phyloP scores from a whole-genome alignment of 1,140 invertebrate genomes.

The Bombus haemorrhoidalis region DNA sequence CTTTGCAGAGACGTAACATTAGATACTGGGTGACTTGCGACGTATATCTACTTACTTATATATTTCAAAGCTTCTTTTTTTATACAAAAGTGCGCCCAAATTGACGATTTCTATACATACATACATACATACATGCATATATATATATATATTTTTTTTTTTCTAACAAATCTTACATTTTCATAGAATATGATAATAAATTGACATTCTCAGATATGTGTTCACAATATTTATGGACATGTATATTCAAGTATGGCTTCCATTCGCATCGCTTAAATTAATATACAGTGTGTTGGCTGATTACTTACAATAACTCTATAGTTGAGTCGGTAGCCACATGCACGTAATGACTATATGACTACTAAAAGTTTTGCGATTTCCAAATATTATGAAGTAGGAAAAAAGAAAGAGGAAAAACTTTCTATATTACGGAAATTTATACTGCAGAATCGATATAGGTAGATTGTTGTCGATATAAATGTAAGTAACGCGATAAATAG shows the following conservation, averaged over 20 bases:
- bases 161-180: too few relatives aligned
- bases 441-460: not conserved
- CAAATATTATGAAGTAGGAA: too few relatives aligned
- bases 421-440: not conserved
- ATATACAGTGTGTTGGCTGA: not conserved
- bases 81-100: not conserved
- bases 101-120: not conserved
- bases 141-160: too few relatives aligned
- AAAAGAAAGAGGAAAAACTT: too few relatives aligned
- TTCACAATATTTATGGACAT: not conserved
- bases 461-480: not conserved
- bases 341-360: too few relatives aligned
- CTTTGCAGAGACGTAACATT: not conserved
- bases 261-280: not conserved
- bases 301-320: not conserved
- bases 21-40: not conserved
- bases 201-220: not conserved
- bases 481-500: not conserved
- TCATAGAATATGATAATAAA: not conserved
- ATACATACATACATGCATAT: rapidly evolving
- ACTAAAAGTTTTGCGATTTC: too few relatives aligned
- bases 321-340: not conserved
- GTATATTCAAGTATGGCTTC: not conserved
- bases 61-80: not conserved
- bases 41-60: not conserved